Base-by-base conservation (phyloP, 2,888 invertebrate species). In the Calephelis perditalis region DNA sequence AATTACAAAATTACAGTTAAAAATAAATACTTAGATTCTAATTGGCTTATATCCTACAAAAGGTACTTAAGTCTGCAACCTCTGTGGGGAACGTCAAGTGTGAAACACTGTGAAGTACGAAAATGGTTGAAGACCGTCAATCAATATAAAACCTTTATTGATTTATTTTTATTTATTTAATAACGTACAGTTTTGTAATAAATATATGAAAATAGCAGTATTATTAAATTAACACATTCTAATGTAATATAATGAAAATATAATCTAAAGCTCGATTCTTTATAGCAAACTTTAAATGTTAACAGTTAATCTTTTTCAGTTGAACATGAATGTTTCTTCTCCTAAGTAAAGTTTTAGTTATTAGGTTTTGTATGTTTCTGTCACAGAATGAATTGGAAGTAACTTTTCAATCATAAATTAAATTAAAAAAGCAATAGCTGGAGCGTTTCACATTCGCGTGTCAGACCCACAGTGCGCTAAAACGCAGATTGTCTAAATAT, bases 11-110 rank as follows among this genome's bases (percentile, higher is more conserved):
- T 78, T 81, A 82, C 73, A 77, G 70, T 79, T 81, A 85, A 76
- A 74, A 89, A 89, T 90, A 90, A 90, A 90, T 90, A 90, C 89
- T 89, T 89, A 89, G 49, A 62, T 46, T 49, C 82, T 86, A 84
- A 68, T 73, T 62, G 74, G 71, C 77, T 81, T 81, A 79, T 74
- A 72, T 71, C 78, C 82, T 40, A 40, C 81, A 84, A 88, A 89
- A 90, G 90, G 90, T 90, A 90, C 89, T 81, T 87, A 83, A 81
- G 78, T 82, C 78, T 78, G 80, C 73, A 70, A 71, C 78, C 78
- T 79, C 79, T 69, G 79, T 74, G 76, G 72, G 75, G 83, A 78
- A 85, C 83, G 85, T 80, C 67, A 79, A 79, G 80, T 69, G 78
- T 70, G 78, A 84, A 86, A 85, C 84, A 77, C 72, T 57, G 56